Evolutionary conservation across 2,797 vertebrate genomes (phyloP).

Genomic region (Helarctos malayanus): DNA sequence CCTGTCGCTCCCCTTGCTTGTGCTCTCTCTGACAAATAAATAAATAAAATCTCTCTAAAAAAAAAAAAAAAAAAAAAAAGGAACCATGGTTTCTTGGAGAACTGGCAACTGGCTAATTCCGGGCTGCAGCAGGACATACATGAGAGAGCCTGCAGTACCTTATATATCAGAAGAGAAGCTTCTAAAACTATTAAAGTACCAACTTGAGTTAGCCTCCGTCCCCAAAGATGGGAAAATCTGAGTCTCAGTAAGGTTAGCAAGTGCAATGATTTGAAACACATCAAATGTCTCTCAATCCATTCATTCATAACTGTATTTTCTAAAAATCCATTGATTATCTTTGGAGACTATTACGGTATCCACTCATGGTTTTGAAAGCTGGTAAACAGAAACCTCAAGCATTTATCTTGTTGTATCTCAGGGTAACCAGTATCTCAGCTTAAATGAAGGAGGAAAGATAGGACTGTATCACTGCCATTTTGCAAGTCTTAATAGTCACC

Average conservation of each 20-base stretch:
- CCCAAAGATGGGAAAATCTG: neutral
- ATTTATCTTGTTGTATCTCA: neutral
- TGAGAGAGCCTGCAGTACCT: neutral
- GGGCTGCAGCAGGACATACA: neutral
- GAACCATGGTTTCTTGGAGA: neutral
- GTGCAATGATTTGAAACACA: neutral
- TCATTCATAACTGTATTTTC: neutral
- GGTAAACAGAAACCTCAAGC: neutral
- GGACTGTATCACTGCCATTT: neutral
- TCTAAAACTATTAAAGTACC: neutral
- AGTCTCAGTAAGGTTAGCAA: neutral
- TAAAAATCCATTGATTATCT: neutral
- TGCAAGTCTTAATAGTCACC: neutral
- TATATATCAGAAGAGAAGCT: neutral
- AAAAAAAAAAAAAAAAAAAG: neutral
- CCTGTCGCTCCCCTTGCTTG: neutral
- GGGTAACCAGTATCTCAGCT: neutral
- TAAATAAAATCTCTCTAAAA: neutral
- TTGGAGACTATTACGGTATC: neutral
- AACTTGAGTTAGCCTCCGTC: neutral
- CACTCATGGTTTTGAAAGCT: slow-evolving; percentile 25
- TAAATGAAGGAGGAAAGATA: slow-evolving; percentile 18
- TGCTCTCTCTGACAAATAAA: neutral
- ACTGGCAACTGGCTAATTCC: neutral
- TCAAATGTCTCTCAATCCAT: neutral